Evolutionary conservation across 1,140 invertebrate genomes (phyloP).

Genomic region (Drosophila nasuta): DNA sequence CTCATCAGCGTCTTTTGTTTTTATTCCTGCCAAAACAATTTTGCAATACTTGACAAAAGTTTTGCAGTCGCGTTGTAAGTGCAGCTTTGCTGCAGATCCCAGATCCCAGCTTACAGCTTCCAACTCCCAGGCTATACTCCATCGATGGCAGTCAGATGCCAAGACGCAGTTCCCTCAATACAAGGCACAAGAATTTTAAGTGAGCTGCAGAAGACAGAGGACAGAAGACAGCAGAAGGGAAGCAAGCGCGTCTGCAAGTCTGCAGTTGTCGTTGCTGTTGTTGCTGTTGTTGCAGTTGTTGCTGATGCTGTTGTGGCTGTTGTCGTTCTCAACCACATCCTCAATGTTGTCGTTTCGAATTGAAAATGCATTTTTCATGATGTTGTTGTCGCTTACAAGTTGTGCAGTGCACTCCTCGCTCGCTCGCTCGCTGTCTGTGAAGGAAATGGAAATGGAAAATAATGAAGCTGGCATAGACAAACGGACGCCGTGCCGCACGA

Average conservation of each 20-base stretch:
- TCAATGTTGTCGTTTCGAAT: slow-evolving; percentile 60
- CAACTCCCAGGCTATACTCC: not conserved
- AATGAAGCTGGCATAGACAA: slow-evolving; percentile 84
- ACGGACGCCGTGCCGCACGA: slow-evolving; percentile 82
- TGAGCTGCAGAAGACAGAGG: slow-evolving; percentile 52
- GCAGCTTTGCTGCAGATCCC: slow-evolving; percentile 6
- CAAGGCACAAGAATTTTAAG: slow-evolving; percentile 81
- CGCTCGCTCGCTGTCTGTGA: not conserved
- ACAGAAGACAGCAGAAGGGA: slow-evolving; percentile 11
- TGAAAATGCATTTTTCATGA: slow-evolving; percentile 84
- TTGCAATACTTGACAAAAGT: slow-evolving; percentile 81
- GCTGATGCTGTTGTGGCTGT: slow-evolving; percentile 30
- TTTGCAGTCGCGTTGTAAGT: slow-evolving; percentile 59
- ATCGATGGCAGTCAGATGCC: not conserved
- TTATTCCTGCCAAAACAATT: slow-evolving; percentile 73
- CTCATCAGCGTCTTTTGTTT: slow-evolving; percentile 77
- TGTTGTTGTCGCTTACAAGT: slow-evolving; percentile 57
- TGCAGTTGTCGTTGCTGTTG: slow-evolving; percentile 30
- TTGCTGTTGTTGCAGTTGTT: slow-evolving; percentile 12
- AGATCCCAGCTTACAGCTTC: slow-evolving; percentile 4
- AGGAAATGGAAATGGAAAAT: slow-evolving; percentile 61
- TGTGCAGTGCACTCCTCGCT: slow-evolving; percentile 6
- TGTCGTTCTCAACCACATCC: slow-evolving; percentile 45
- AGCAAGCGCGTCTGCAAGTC: slow-evolving; percentile 48
- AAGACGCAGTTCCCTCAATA: slow-evolving; percentile 30